Evolutionary conservation across 2,113 vertebrate species (phyloP).

Genomic region (Chrysemys picta): DNA sequence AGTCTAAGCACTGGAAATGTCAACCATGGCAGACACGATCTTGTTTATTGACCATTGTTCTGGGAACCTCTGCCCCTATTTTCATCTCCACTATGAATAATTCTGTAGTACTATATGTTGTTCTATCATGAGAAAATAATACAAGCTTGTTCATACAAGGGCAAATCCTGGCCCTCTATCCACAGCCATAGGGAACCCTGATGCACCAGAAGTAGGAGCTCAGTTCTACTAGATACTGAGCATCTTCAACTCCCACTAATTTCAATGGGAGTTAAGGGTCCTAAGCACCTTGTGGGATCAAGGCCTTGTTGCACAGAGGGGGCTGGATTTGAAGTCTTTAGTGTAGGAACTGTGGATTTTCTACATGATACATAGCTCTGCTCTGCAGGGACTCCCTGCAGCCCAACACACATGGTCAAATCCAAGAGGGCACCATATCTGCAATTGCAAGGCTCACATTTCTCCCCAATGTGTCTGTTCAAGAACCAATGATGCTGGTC

Average conservation of each 20-base stretch:
- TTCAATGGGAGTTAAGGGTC: neutral
- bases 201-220: neutral
- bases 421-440: neutral
- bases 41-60: conserved; percentile 20
- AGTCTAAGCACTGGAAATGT: conserved; percentile 47
- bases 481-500: too few species aligned
- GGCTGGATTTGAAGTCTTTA: neutral
- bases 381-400: neutral
- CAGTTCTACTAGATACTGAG: neutral
- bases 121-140: neutral
- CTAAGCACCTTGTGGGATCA: neutral
- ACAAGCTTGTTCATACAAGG: neutral
- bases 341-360: neutral
- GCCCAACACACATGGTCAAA: neutral
- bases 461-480: too few species aligned
- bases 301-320: neutral
- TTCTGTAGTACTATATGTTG: neutral
- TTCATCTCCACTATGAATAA: neutral
- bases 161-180: neutral
- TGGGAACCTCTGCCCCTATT: conserved; percentile 4
- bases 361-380: neutral
- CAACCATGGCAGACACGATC: conserved; percentile 9
- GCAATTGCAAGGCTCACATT: too few species aligned
- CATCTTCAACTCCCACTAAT: neutral
- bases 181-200: neutral